These are phyloP conservation scores for Peromyscus nudipes DNA, from an alignment of 2,797 vertebrate genomes.

Conservation along the genomic window DNA sequence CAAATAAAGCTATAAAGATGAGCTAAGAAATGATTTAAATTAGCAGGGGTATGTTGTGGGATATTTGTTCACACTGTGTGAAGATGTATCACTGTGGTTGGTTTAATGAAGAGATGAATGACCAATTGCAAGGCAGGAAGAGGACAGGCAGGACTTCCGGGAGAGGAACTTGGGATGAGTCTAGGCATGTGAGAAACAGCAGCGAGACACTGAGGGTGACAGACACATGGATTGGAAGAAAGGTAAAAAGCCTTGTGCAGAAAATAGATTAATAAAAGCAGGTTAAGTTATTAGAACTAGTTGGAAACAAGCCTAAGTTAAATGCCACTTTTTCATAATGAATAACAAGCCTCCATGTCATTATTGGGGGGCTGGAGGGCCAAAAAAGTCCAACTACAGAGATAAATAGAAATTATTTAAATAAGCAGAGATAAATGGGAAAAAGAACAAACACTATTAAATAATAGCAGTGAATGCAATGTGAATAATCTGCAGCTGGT, in stretches of 20 bases:
- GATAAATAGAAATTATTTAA: not conserved
- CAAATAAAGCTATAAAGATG: not conserved
- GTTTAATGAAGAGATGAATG: not conserved
- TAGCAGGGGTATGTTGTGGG: not conserved
- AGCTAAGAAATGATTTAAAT: not conserved
- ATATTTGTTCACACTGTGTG: not conserved
- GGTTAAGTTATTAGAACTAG: not conserved
- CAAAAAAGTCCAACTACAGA: not conserved
- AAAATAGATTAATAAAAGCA: not conserved
- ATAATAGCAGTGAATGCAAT: not conserved
- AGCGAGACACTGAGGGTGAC: not conserved
- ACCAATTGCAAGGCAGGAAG: not conserved
- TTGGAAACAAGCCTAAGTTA: not conserved
- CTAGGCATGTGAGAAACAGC: not conserved
- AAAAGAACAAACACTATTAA: not conserved
- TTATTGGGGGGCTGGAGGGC: not conserved
- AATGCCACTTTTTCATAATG: not conserved
- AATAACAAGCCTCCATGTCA: not conserved
- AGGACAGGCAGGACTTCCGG: not conserved
- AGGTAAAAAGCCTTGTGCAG: not conserved
- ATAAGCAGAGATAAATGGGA: not conserved
- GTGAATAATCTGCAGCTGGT: not conserved
- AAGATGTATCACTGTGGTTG: not conserved
- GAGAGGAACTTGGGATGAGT: not conserved
- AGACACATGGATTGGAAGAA: not conserved